These are phyloP conservation scores for Latrodectus elegans DNA, from an alignment of 2,888 invertebrate genomes.

Conservation along the genomic window DNA sequence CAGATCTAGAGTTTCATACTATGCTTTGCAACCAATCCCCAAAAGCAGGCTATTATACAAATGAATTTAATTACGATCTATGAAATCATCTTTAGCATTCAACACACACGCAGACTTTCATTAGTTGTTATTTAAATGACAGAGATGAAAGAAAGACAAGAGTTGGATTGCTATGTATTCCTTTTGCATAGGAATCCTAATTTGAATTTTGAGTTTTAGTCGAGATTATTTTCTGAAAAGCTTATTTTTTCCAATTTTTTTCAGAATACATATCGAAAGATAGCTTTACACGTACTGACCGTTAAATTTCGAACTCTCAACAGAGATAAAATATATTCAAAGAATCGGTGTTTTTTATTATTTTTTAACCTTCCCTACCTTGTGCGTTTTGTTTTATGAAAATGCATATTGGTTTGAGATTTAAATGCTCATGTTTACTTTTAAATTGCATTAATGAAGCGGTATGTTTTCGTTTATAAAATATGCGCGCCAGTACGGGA, in stretches of 20 bases:
- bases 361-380: no score
- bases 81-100: conserved; percentile 62
- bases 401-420: conserved; percentile 65
- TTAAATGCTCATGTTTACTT: conserved; percentile 68
- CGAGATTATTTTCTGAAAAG: conserved; percentile 15
- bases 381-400: conserved; percentile 16
- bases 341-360: conserved; percentile 39
- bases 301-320: conserved; percentile 58
- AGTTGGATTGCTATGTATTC: conserved; percentile 23
- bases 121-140: conserved; percentile 64
- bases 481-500: conserved; percentile 52
- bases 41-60: conserved; percentile 61
- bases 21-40: conserved; percentile 28
- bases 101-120: conserved; percentile 62
- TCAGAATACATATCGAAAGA: conserved; percentile 20
- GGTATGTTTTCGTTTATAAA: conserved; percentile 59
- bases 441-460: conserved; percentile 69
- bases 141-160: conserved; percentile 49
- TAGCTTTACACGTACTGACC: conserved; percentile 45
- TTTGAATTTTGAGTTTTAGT: conserved; percentile 57
- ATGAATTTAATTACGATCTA: conserved; percentile 66
- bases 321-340: conserved; percentile 63
- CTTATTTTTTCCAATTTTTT: conserved; percentile 20
- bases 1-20: conserved; percentile 28
- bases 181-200: conserved; percentile 66